Evolutionary conservation across 2,888 invertebrate species (phyloP).

Genomic region (Salpingus planirostris): DNA sequence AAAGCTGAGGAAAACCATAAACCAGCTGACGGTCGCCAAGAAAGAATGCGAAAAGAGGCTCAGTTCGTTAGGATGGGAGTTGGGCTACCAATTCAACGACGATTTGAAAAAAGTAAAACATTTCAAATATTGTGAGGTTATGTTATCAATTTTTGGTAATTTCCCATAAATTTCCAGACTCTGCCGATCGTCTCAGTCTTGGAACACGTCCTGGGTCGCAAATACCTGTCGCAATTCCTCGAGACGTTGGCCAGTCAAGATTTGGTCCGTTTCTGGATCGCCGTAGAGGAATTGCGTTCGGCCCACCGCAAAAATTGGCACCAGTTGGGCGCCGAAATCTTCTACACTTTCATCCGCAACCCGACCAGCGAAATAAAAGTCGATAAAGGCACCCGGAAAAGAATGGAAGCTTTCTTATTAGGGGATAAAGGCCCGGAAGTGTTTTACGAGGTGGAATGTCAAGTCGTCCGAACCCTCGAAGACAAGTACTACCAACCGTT

Average conservation of each 20-base stretch:
- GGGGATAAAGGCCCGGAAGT: conserved; percentile 84
- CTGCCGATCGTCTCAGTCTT: conserved; percentile 64
- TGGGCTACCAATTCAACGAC: conserved; percentile 42
- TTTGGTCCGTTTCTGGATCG: conserved; percentile 78
- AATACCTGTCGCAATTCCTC: conserved; percentile 70
- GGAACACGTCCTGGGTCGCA: conserved; percentile 70
- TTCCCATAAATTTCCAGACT: too few relatives aligned
- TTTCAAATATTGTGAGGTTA: conserved; percentile 6
- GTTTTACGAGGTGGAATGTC: conserved; percentile 78
- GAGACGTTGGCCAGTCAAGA: conserved; percentile 77
- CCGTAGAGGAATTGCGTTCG: conserved; percentile 73
- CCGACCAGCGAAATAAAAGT: conserved; percentile 75
- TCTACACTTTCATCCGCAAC: conserved; percentile 78
- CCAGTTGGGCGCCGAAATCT: conserved; percentile 84
- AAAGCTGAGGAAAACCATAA: conserved; percentile 76
- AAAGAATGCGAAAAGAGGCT: conserved; percentile 71
- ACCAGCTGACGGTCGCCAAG: conserved; percentile 72
- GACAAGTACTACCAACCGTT: conserved; percentile 86
- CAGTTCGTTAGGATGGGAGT: conserved; percentile 67
- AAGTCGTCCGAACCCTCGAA: conserved; percentile 69
- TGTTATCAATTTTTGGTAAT: too few relatives aligned
- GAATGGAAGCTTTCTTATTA: conserved; percentile 77
- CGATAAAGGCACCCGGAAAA: conserved; percentile 69
- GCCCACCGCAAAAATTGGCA: conserved; percentile 73
- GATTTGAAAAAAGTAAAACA: conserved; percentile 28